These are phyloP conservation scores for Zoroaster sp. DNA, from an alignment of 53 echinoderm and acorn worm genomes.

Conservation along the genomic window DNA sequence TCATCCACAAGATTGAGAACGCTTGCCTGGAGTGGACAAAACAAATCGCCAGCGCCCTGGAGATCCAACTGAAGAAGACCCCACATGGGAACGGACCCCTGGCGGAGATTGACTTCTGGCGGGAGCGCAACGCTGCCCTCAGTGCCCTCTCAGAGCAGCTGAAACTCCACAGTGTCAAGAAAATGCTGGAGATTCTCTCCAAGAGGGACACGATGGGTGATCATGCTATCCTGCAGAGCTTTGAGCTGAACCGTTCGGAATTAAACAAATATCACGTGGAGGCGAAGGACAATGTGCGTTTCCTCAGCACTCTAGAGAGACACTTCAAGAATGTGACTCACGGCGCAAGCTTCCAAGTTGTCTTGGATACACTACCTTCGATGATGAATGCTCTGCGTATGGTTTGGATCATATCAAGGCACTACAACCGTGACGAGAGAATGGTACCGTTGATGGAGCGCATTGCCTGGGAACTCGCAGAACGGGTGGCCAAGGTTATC, in stretches of 20 bases:
- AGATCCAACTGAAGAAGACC: slow-evolving; percentile 87
- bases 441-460: slow-evolving; percentile 99
- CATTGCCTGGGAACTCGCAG: slow-evolving; percentile 98
- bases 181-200: slow-evolving; percentile 90
- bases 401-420: slow-evolving; percentile 99
- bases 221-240: slow-evolving; percentile 93
- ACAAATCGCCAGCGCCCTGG: slow-evolving; percentile 93
- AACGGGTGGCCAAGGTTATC: slow-evolving; percentile 97
- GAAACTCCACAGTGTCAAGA: slow-evolving; percentile 84
- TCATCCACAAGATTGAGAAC: slow-evolving; percentile 81
- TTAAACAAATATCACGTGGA: slow-evolving; percentile 98
- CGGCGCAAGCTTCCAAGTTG: slow-evolving; percentile 95
- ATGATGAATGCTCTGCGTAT: slow-evolving; percentile 99
- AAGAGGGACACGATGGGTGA: slow-evolving; percentile 92
- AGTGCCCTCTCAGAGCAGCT: slow-evolving; percentile 97
- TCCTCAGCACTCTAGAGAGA: slow-evolving; percentile 93
- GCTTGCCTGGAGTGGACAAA: slow-evolving; percentile 95
- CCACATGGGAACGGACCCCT: slow-evolving; percentile 95
- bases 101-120: slow-evolving; percentile 99
- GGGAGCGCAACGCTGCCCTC: slow-evolving; percentile 91
- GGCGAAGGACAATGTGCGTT: slow-evolving; percentile 98
- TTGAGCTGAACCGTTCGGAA: slow-evolving; percentile 94
- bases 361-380: slow-evolving; percentile 94
- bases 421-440: slow-evolving; percentile 97
- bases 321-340: slow-evolving; percentile 99